Percentiles rank a stretch among this genome's conserved stretches.
Conservation (phyloP, 2,888 invertebrate species). For the Lasius fuliginosus region DNA sequence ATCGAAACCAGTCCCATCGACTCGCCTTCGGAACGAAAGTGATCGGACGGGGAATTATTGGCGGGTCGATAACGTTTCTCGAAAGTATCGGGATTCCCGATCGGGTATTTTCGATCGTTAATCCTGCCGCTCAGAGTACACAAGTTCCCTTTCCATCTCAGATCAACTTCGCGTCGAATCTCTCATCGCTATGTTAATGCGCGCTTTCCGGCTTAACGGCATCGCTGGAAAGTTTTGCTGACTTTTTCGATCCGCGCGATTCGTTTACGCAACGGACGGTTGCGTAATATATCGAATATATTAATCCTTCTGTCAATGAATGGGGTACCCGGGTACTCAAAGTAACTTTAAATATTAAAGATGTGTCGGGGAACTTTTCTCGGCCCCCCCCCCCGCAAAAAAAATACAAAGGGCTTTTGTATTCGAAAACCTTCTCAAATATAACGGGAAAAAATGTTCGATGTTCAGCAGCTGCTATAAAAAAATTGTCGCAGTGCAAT, state of each 20-base stretch:
- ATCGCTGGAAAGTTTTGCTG: conserved; percentile 47
- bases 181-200: conserved; percentile 32
- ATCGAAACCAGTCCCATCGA: conserved; percentile 69
- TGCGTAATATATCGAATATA: conserved; percentile 16
- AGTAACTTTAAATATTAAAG: too few relatives aligned
- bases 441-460: too few relatives aligned
- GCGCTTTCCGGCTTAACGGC: conserved; percentile 37
- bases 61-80: conserved; percentile 33
- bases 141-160: conserved; percentile 1
- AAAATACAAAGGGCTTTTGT: too few relatives aligned
- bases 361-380: too few relatives aligned
- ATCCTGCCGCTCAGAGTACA: conserved; percentile 29
- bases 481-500: too few relatives aligned
- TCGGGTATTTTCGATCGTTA: conserved; percentile 42
- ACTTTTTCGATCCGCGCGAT: conserved; percentile 28
- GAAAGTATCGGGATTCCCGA: conserved; percentile 60
- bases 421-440: too few relatives aligned
- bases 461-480: too few relatives aligned
- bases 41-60: conserved; percentile 52
- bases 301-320: too few relatives aligned
- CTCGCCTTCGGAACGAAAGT: conserved; percentile 66
- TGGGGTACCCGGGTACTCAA: too few relatives aligned
- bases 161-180: conserved; percentile 31
- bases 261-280: conserved; percentile 30
- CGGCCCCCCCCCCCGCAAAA: too few relatives aligned